Evolutionary conservation across 2,113 vertebrate species (phyloP), one percentile per base, ranked within the genome.

Genomic region (Fulica atra): DNA sequence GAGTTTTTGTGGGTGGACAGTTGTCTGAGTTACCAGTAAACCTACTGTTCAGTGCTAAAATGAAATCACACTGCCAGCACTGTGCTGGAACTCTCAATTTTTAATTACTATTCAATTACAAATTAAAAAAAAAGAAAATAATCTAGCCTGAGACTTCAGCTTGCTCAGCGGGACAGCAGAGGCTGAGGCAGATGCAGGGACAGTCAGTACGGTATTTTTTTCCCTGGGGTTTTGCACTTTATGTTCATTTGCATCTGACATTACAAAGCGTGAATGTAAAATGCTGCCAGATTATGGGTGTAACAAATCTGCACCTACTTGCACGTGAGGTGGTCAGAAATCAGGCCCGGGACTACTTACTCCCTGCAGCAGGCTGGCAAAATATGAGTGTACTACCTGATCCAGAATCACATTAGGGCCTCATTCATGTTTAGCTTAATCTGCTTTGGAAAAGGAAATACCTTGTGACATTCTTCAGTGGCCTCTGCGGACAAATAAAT

Each of bases 401-500:
- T 14, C 53, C 73, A 79, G 69, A 91, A 59, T 85, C 81, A 50
- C 28, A 8, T 23, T 57, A 82, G 13, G 54, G 70, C 78, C 63
- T 85, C 40, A 28, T 61, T 94, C 50, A 18, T 69, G 61, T 76
- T 92, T 65, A 74, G 70, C 54, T 88, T 72, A 69, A 66, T 66
- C 73, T 70, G 12, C 80, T 94, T 89, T 93, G 81, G 81, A 88
- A 89, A 72, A 84, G 89, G 79, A 95, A 93, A 86, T 96, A 94
- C 88, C 88, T 93, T 93, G 90, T 84, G 93, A 91, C 86, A 85
- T 93, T 95, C 88, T 81, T 81, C 83, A 69, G 88, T 78, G 81
- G 90, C 61, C 88, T 88, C 80, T 44, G 2, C 53, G 83, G 90
- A 81, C 73, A 93, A 94, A 96, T 94, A 95, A 96, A 96, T 84